These are phyloP conservation scores for Heloderma charlesbogerti DNA, from an alignment of 2,113 vertebrate genomes.

Conservation along the genomic window DNA sequence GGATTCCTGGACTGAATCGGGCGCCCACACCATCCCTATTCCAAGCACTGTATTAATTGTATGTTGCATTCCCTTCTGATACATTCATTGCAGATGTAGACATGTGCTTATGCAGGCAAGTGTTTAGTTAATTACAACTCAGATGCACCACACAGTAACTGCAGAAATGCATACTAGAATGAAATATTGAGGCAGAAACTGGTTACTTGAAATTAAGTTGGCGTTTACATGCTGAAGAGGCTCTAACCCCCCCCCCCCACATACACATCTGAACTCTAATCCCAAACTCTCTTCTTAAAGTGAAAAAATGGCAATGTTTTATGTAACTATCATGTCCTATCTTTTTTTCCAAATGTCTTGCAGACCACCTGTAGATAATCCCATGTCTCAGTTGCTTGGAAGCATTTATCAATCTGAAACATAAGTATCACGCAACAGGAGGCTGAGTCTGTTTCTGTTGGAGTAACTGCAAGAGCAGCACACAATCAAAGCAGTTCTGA, in stretches of 20 bases:
- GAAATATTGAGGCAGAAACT: conserved; percentile 38
- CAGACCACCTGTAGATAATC: conserved; percentile 28
- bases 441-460: conserved; percentile 4
- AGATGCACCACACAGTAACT: conserved; percentile 18
- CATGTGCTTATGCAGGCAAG: conserved; percentile 40
- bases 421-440: conserved; percentile 14
- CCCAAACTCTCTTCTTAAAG: neutral
- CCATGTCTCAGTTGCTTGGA: conserved; percentile 34
- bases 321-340: neutral
- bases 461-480: conserved; percentile 32
- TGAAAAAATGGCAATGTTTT: neutral
- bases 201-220: conserved; percentile 38
- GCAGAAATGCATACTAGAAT: conserved; percentile 20
- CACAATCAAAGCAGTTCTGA: conserved; percentile 29
- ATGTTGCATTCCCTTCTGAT: neutral
- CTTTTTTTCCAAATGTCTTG: conserved; percentile 25
- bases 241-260: conserved; percentile 13
- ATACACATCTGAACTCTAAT: neutral
- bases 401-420: neutral
- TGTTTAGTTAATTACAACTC: conserved; percentile 49
- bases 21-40: too few relatives aligned
- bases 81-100: conserved; percentile 33
- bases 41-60: neutral
- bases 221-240: conserved; percentile 28
- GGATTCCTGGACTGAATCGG: too few relatives aligned